These are phyloP conservation scores for Toxostoma redivivum DNA, from an alignment of 2,113 vertebrate genomes.

Conservation along the genomic window DNA sequence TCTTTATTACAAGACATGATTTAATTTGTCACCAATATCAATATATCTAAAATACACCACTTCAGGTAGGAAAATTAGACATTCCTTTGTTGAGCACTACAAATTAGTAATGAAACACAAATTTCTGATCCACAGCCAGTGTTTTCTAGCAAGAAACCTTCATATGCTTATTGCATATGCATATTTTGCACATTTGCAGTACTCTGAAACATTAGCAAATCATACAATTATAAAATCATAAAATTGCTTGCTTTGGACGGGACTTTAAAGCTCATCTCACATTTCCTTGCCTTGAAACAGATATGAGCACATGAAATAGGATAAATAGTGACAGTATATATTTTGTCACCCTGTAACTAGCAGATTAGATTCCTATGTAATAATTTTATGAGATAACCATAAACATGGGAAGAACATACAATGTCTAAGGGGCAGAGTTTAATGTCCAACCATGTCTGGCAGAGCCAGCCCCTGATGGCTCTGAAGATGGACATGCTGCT, in stretches of 20 bases:
- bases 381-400: background rate
- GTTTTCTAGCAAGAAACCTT: background rate
- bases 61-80: background rate
- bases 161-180: background rate
- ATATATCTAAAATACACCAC: background rate
- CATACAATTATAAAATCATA: background rate
- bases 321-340: background rate
- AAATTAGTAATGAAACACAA: background rate
- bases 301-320: rapidly evolving
- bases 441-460: background rate
- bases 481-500: background rate
- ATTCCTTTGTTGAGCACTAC: background rate
- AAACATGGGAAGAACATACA: background rate
- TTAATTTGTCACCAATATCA: background rate
- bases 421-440: background rate
- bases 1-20: background rate
- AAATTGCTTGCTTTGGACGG: background rate
- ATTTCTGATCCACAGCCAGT: background rate
- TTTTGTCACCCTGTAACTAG: background rate
- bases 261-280: background rate
- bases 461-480: background rate
- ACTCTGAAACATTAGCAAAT: background rate
- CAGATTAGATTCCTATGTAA: background rate
- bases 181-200: background rate
- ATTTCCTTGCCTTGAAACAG: background rate